Evolutionary conservation across 2,113 vertebrate species (phyloP).

Genomic region (Percopsis transmontana): DNA sequence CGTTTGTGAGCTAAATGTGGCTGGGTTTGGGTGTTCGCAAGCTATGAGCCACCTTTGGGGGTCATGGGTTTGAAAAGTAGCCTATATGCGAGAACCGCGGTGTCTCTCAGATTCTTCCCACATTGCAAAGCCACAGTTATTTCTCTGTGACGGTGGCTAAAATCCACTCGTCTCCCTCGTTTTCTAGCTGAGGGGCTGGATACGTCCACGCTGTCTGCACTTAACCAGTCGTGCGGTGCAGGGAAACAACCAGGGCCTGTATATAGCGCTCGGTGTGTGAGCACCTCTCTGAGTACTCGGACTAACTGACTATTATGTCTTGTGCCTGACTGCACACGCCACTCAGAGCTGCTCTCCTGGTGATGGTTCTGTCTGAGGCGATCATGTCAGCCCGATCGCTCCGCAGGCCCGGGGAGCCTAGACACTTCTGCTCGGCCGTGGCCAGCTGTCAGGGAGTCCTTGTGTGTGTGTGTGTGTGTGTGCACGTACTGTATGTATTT

Average conservation of each 20-base stretch:
- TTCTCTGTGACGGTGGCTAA: neutral
- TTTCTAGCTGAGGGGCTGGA: conserved; percentile 2
- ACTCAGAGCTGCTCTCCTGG: conserved; percentile 58
- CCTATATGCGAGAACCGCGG: too few relatives aligned
- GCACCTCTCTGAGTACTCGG: conserved; percentile 23
- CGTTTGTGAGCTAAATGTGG: too few relatives aligned
- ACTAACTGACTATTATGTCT: conserved; percentile 54
- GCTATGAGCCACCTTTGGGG: too few relatives aligned
- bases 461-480: conserved; percentile 16
- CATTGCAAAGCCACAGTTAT: neutral
- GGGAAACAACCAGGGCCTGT: conserved; percentile 11
- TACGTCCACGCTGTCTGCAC: conserved; percentile 24
- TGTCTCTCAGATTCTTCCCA: too few relatives aligned
- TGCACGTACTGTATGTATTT: neutral
- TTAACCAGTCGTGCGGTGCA: conserved; percentile 10
- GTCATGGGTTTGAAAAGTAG: too few relatives aligned
- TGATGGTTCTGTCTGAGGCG: conserved; percentile 63
- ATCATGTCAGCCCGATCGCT: conserved; percentile 71
- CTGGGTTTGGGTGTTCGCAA: too few relatives aligned
- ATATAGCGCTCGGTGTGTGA: conserved; percentile 27
- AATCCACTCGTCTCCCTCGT: neutral
- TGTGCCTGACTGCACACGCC: conserved; percentile 56
- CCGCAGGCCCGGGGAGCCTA: conserved; percentile 53
- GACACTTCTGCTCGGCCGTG: conserved; percentile 39
- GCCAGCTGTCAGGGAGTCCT: conserved; percentile 57